Evolutionary conservation across 1,140 invertebrate genomes (phyloP).

Genomic region (Drosophila repleta): DNA sequence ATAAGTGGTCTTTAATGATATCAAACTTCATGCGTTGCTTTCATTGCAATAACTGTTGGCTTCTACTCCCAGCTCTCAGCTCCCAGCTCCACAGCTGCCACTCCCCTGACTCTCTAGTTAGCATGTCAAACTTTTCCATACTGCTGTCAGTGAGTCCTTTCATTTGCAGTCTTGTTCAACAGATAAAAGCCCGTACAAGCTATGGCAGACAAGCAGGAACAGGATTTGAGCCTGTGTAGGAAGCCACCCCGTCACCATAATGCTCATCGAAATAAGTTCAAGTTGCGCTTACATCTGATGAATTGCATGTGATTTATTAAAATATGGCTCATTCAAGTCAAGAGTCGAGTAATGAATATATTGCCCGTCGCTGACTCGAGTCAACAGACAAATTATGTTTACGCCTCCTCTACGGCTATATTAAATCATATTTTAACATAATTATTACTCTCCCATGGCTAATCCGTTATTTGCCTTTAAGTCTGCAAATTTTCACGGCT

Average conservation of each 20-base stretch:
- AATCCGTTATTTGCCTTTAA: constrained; percentile 1
- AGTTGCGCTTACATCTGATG: neutral
- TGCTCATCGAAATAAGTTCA: neutral
- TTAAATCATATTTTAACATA: neutral
- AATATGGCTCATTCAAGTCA: neutral
- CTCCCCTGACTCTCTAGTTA: constrained; percentile 35
- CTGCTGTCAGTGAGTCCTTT: constrained; percentile 65
- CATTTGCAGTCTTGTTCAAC: constrained; percentile 53
- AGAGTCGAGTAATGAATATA: neutral
- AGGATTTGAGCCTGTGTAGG: constrained; percentile 1
- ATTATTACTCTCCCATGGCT: neutral
- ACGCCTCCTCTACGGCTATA: too few species aligned
- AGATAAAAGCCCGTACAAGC: constrained; percentile 44
- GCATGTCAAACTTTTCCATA: constrained; percentile 71
- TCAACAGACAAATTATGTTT: too few species aligned
- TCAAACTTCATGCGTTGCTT: constrained; percentile 65
- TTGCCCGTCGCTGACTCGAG: neutral
- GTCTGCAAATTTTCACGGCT: neutral
- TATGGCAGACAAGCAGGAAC: neutral
- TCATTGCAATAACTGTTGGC: constrained; percentile 42
- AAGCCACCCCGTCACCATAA: neutral
- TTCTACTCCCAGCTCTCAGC: neutral
- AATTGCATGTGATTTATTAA: neutral
- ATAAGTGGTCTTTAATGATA: constrained; percentile 77
- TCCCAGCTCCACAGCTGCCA: too few species aligned